These are phyloP conservation scores for Centropristis striata DNA, from an alignment of 2,113 vertebrate genomes.

Conservation along the genomic window DNA sequence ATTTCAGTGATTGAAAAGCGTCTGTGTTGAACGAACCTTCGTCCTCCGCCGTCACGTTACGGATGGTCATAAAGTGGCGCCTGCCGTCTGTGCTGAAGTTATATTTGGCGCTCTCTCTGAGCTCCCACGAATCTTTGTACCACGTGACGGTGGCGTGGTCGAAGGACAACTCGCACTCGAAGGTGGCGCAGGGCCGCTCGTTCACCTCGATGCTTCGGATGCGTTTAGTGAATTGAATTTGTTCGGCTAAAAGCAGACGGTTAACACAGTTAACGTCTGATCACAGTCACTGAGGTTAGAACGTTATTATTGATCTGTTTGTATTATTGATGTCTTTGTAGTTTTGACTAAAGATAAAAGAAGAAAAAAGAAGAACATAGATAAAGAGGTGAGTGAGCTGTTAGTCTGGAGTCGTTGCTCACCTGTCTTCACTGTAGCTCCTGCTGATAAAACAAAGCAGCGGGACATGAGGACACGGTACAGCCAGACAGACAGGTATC, in stretches of 20 bases:
- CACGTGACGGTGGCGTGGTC: constrained; percentile 92
- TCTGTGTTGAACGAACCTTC: constrained; percentile 88
- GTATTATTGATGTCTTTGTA: neutral
- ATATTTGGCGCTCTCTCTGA: constrained; percentile 93
- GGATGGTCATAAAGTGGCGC: constrained; percentile 96
- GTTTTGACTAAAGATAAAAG: neutral
- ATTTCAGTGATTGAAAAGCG: too few relatives aligned
- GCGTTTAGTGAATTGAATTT: constrained; percentile 93
- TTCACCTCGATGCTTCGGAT: constrained; percentile 93
- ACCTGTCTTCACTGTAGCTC: constrained; percentile 25
- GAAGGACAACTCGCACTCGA: constrained; percentile 95
- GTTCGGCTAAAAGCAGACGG: constrained; percentile 87
- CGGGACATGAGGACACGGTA: neutral
- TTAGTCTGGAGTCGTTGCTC: neutral
- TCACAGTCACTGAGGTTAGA: neutral
- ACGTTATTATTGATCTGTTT: neutral
- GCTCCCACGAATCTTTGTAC: constrained; percentile 93
- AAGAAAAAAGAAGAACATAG: constrained; percentile 22
- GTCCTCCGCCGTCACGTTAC: constrained; percentile 93
- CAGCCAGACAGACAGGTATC: neutral
- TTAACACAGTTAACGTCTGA: constrained; percentile 40
- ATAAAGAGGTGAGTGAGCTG: constrained; percentile 66
- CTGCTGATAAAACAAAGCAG: constrained; percentile 18
- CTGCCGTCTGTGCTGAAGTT: constrained; percentile 93
- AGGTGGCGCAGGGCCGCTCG: constrained; percentile 92